Evolutionary conservation across 2,797 vertebrate genomes (phyloP), one percentile per base, ranked within the genome.

Genomic region (Tenualosa thibaudeaui): DNA sequence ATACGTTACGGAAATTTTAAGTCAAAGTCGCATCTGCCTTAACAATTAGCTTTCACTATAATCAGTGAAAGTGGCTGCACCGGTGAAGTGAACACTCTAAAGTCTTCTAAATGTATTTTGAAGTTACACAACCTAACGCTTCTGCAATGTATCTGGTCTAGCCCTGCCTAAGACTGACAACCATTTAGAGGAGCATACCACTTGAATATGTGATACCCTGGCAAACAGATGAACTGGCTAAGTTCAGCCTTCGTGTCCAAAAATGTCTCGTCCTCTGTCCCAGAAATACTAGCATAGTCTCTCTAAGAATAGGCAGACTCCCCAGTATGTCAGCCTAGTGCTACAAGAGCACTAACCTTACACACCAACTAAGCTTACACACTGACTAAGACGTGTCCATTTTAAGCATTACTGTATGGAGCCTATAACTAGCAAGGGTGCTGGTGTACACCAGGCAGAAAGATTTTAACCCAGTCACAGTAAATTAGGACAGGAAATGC

Each of bases 281-380:
- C 17, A 78, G 37, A 43, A 46, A 78, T 46, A 78, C 26, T 71
- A 31, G 65, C 65, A 26, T 53, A 31, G 54, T 82, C 53, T 56
- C 53, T 82, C 54, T 53, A 82, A 82, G 81, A 51, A 82, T 78
- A 78, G 71, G 37, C 40, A 22, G 71, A 43, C 37, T 78, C 71
- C 71, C 40, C 17, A 78, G 15, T 46, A 78, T 46, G 71, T 78
- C 37, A 40, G 37, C 13, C 37, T 37, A 40, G 5, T 10, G 12
- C 12, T 31, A 13, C 13, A 15, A 78, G 71, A 46, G 37, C 71
- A 46, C 71, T 75, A 78, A 37, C 13, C 58, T 62, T 62, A 62
- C 58, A 62, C 58, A 24, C 22, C 58, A 62, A 43, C 37, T 19
- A 19, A 22, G 71, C 58, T 62, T 62, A 62, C 58, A 62, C 58